Evolutionary conservation across 2,113 vertebrate species (phyloP).

Genomic region (Paracanthobrama guichenoti): DNA sequence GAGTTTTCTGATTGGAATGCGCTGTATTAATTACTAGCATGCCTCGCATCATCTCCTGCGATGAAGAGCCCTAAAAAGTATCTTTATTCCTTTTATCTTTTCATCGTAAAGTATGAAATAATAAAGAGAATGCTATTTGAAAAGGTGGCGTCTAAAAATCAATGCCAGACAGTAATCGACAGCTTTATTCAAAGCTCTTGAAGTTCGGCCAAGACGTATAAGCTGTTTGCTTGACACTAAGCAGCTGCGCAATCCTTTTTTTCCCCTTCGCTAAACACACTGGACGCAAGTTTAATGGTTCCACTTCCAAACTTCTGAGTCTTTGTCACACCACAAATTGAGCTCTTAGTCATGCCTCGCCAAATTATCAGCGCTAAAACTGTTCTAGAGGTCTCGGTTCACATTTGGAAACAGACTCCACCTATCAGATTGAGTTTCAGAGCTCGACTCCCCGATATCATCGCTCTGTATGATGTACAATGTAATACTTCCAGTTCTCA

Average conservation of each 20-base stretch:
- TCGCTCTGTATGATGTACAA: conserved; percentile 8
- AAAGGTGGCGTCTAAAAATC: conserved; percentile 24
- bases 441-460: neutral
- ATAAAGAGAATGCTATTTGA: neutral
- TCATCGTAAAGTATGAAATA: neutral
- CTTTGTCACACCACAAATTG: conserved; percentile 47
- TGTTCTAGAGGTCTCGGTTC: neutral
- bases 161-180: conserved; percentile 25
- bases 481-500: conserved; percentile 33
- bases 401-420: neutral
- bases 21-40: conserved; percentile 35
- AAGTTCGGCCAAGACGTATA: neutral
- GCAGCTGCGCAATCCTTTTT: conserved; percentile 23
- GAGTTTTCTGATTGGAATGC: conserved; percentile 33
- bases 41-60: conserved; percentile 15
- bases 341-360: conserved; percentile 5
- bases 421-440: neutral
- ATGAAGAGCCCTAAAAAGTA: conserved; percentile 30
- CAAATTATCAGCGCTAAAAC: conserved; percentile 36
- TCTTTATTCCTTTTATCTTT: neutral
- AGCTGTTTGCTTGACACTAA: conserved; percentile 19
- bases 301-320: conserved; percentile 27
- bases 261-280: conserved; percentile 12
- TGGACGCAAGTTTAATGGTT: conserved; percentile 23
- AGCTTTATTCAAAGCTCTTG: conserved; percentile 24